These are phyloP conservation scores for Melanerpes aurifrons DNA, from an alignment of 2,113 vertebrate species.

Conservation along the genomic window DNA sequence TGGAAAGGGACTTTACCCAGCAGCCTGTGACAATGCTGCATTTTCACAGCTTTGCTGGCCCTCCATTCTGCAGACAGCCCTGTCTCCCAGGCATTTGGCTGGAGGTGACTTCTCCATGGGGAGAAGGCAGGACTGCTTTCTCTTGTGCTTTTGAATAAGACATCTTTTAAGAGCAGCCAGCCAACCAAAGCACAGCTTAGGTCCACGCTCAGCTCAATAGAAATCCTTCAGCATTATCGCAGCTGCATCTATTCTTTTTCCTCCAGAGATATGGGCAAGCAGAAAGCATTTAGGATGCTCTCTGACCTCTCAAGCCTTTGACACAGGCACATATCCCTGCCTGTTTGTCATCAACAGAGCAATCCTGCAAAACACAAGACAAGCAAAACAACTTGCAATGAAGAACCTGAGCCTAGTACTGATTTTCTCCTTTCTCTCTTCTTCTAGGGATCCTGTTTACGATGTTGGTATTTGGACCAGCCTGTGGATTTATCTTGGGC, in stretches of 20 bases:
- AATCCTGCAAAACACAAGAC: background rate
- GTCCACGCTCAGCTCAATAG: background rate
- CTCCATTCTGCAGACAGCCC: background rate
- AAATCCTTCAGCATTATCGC: conserved; percentile 9
- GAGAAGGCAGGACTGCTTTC: background rate
- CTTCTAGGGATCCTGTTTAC: conserved; percentile 96
- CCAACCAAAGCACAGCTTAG: background rate
- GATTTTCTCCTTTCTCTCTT: conserved; percentile 41
- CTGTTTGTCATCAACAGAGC: background rate
- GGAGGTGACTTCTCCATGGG: background rate
- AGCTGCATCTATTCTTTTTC: background rate
- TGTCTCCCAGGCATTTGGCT: background rate
- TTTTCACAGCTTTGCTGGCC: background rate
- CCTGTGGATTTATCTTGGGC: conserved; percentile 98
- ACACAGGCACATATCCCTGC: background rate
- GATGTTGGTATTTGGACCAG: conserved; percentile 96
- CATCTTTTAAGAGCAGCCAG: background rate
- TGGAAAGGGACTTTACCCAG: background rate
- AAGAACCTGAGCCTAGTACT: background rate
- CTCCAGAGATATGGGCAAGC: background rate
- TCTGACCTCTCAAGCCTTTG: conserved; percentile 8
- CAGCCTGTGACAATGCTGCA: fast-evolving
- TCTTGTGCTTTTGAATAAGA: background rate
- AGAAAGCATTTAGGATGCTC: background rate
- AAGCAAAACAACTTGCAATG: background rate